Conservation (phyloP, 2,113 vertebrate genomes). For the Istiophorus platypterus region DNA sequence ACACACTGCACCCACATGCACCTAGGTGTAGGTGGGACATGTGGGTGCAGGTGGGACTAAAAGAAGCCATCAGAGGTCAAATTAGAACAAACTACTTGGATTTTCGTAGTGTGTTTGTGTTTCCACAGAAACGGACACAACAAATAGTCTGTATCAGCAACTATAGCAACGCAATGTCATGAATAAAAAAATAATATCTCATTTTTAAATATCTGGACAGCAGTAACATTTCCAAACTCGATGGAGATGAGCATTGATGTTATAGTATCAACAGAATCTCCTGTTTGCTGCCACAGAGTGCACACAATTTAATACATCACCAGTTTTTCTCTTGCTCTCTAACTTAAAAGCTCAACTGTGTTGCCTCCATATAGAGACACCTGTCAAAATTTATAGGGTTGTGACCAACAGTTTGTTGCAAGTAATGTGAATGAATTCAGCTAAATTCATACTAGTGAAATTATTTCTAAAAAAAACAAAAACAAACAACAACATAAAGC, state of each 20-base stretch:
- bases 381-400: constrained; percentile 31
- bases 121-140: constrained; percentile 13
- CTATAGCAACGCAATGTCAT: constrained; percentile 17
- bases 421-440: background rate
- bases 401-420: background rate
- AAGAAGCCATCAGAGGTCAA: constrained; percentile 21
- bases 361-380: background rate
- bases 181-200: constrained; percentile 47
- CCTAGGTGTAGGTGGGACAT: constrained; percentile 25
- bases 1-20: constrained; percentile 25
- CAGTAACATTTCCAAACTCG: constrained; percentile 43
- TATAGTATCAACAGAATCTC: constrained; percentile 34
- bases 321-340: background rate
- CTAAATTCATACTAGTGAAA: constrained; percentile 19
- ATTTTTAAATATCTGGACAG: constrained; percentile 55
- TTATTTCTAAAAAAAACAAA: constrained; percentile 11
- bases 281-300: constrained; percentile 30
- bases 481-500: constrained; percentile 41
- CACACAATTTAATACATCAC: background rate
- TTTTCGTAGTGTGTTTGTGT: background rate
- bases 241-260: constrained; percentile 13
- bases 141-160: constrained; percentile 16
- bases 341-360: background rate
- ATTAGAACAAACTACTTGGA: constrained; percentile 1
- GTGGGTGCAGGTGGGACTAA: constrained; percentile 32